Conservation (phyloP, 1,140 invertebrate species). For the Drosophila lini region DNA sequence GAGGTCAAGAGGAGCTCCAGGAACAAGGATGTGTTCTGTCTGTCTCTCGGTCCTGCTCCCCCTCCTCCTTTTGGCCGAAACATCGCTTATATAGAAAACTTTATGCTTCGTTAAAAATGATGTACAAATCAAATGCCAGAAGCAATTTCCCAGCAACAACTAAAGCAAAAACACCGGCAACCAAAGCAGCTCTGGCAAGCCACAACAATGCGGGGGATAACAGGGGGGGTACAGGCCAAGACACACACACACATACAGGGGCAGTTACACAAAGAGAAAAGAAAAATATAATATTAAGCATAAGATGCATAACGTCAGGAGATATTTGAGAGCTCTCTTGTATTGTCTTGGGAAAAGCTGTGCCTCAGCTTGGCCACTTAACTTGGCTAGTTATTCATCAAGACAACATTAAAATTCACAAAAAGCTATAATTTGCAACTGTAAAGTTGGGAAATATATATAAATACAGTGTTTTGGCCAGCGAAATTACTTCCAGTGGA, state of each 20-base stretch:
- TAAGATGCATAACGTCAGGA: neutral
- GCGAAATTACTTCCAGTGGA: neutral
- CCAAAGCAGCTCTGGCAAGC: slow-evolving; percentile 29
- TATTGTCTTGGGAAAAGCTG: neutral
- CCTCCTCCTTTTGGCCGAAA: neutral
- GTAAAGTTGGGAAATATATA: neutral
- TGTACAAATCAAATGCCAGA: slow-evolving; percentile 81
- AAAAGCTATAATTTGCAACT: neutral
- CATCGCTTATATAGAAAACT: slow-evolving; percentile 46
- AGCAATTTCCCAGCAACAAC: slow-evolving; percentile 68
- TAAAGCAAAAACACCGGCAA: slow-evolving; percentile 41
- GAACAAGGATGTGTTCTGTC: slow-evolving; percentile 45
- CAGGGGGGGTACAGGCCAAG: slow-evolving; percentile 5
- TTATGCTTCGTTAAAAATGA: slow-evolving; percentile 81
- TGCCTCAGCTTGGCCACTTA: neutral
- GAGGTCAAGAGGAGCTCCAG: slow-evolving; percentile 17
- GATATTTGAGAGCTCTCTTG: neutral
- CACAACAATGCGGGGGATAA: slow-evolving; percentile 46
- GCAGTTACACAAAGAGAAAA: slow-evolving; percentile 1
- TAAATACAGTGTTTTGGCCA: neutral
- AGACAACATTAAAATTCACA: neutral
- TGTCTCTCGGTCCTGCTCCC: slow-evolving; percentile 13
- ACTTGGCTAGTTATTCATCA: too few relatives aligned
- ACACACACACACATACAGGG: neutral
- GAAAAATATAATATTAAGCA: neutral